phyloP scores from a whole-genome alignment of 2,888 invertebrate genomes.

The Cataglyphis livida region DNA sequence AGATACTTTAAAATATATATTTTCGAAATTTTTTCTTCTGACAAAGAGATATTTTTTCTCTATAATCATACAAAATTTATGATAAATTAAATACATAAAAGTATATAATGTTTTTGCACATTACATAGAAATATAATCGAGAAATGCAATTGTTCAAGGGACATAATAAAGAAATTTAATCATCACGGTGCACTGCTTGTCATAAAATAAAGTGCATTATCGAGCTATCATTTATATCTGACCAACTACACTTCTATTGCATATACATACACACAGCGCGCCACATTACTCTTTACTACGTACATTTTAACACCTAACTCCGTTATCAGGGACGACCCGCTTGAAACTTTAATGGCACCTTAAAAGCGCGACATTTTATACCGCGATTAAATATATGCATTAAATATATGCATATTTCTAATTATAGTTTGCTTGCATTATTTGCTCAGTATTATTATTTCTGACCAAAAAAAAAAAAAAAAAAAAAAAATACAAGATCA shows the following conservation, averaged over 20 bases:
- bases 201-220: constrained; percentile 8
- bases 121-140: background rate
- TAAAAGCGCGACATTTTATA: constrained; percentile 40
- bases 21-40: background rate
- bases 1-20: background rate
- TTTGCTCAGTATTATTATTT: background rate
- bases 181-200: background rate
- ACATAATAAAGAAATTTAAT: constrained; percentile 14
- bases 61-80: background rate
- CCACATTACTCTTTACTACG: constrained; percentile 10
- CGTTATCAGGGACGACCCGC: background rate
- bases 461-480: background rate
- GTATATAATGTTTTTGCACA: background rate
- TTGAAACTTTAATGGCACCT: constrained; percentile 40
- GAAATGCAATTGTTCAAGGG: background rate
- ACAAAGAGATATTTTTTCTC: background rate
- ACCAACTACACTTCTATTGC: constrained; percentile 10
- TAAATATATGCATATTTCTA: constrained; percentile 8
- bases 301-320: constrained; percentile 15
- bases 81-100: background rate
- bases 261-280: background rate
- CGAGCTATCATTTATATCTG: constrained; percentile 17
- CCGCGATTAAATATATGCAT: constrained; percentile 7
- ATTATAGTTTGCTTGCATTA: background rate
- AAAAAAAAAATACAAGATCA: background rate